A percentile compares a stretch with the other conserved stretches of the same genome.
Evolutionary conservation across 1,140 invertebrate species (phyloP).

Genomic region (Ceratina calcarata): DNA sequence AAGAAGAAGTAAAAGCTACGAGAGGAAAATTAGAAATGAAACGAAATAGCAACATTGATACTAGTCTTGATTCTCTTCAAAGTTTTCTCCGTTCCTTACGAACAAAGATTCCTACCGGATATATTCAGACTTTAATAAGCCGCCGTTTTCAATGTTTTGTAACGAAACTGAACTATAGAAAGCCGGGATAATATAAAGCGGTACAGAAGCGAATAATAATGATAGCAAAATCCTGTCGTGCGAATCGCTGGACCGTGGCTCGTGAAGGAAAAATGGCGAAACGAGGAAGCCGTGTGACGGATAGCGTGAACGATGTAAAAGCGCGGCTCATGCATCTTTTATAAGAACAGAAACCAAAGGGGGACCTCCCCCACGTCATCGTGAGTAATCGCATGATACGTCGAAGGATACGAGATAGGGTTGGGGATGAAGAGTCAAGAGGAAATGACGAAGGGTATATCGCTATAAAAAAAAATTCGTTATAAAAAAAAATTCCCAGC

Average conservation of each 20-base stretch:
- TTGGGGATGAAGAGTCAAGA: neutral
- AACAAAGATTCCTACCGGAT: neutral
- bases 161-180: neutral
- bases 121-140: conserved; percentile 13
- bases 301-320: conserved; percentile 36
- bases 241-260: neutral
- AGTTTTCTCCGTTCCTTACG: no score
- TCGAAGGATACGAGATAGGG: neutral
- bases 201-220: no score
- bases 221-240: neutral
- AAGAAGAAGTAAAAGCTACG: neutral
- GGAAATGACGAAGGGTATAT: conserved; percentile 29
- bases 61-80: neutral
- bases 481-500: neutral
- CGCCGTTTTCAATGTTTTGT: neutral
- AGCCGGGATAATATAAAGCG: neutral
- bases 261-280: conserved; percentile 32
- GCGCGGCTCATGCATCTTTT: conserved; percentile 58
- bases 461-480: no score
- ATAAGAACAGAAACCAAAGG: conserved; percentile 47
- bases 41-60: neutral
- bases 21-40: neutral
- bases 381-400: conserved; percentile 46
- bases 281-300: conserved; percentile 37
- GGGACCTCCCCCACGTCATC: conserved; percentile 11